These are phyloP conservation scores for Caretta caretta DNA, from an alignment of 2,113 vertebrate genomes.

Conservation along the genomic window DNA sequence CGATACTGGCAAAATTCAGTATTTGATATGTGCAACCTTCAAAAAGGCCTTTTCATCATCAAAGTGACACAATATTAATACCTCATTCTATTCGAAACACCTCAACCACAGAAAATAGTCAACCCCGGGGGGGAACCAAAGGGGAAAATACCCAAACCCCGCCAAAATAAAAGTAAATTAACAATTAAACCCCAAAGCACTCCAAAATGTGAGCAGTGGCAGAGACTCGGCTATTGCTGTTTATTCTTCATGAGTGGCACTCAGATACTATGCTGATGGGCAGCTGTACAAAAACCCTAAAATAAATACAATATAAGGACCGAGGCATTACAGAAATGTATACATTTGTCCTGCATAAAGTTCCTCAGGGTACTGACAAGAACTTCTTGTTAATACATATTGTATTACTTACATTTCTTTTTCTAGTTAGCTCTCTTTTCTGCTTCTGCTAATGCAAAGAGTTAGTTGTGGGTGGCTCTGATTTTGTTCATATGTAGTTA, in stretches of 20 bases:
- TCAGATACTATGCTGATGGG: not conserved
- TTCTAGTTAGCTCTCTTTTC: not conserved
- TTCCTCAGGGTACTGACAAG: not conserved
- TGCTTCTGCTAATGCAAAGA: not conserved
- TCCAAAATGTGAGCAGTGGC: not conserved
- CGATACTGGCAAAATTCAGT: not conserved
- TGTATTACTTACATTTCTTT: not conserved
- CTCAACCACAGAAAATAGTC: not conserved
- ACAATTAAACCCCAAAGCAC: not conserved
- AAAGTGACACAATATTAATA: not conserved
- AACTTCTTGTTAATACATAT: not conserved
- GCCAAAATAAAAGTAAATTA: not conserved
- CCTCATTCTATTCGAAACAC: not conserved
- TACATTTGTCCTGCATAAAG: not conserved
- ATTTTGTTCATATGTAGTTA: slow-evolving; percentile 1
- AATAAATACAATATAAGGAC: not conserved
- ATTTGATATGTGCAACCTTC: not conserved
- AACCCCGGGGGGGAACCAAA: not conserved
- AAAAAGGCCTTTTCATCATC: not conserved
- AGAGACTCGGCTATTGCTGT: not conserved
- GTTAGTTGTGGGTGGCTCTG: not conserved
- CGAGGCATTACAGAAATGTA: not conserved
- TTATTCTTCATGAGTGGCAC: not conserved
- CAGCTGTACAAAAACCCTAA: not conserved
- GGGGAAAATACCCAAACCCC: not conserved